Conservation (phyloP, 1,140 invertebrate genomes). For the Penaeus vannamei region DNA sequence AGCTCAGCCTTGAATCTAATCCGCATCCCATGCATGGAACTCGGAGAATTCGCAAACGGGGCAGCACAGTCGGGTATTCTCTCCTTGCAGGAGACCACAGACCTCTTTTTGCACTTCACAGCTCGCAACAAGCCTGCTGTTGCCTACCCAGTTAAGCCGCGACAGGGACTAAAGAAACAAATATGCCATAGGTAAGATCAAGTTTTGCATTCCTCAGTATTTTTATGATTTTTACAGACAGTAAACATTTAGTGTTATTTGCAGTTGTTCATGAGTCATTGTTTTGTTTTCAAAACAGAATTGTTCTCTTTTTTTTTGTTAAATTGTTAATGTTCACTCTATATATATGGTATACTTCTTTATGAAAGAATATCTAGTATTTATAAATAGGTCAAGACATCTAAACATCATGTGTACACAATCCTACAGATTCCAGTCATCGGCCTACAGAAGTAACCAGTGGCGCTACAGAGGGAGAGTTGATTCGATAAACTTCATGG, state of each 20-base stretch:
- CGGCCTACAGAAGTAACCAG: slow-evolving; percentile 95
- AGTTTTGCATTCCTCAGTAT: neutral
- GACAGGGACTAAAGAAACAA: slow-evolving; percentile 83
- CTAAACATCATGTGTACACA: no score
- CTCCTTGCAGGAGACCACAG: slow-evolving; percentile 90
- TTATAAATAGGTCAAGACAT: no score
- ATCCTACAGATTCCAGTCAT: slow-evolving; percentile 89
- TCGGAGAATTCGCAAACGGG: slow-evolving; percentile 93
- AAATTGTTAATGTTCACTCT: no score
- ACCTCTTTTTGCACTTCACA: slow-evolving; percentile 86
- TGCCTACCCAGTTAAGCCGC: slow-evolving; percentile 84
- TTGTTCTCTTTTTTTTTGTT: no score
- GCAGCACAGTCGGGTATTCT: slow-evolving; percentile 90
- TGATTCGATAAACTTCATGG: slow-evolving; percentile 93
- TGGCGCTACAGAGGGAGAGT: slow-evolving; percentile 93
- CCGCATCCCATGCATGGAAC: slow-evolving; percentile 89
- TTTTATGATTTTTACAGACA: no score
- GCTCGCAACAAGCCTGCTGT: slow-evolving; percentile 80
- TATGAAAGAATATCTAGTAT: no score
- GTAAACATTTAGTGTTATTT: no score
- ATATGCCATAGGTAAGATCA: slow-evolving; percentile 79
- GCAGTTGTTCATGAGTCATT: no score
- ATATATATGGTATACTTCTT: no score
- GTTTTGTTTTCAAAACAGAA: no score
- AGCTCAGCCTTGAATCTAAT: slow-evolving; percentile 87